Percentiles rank a stretch among this genome's conserved stretches.
Evolutionary conservation across 2,888 invertebrate genomes (phyloP).

Genomic region (Monoplex corrugatus): DNA sequence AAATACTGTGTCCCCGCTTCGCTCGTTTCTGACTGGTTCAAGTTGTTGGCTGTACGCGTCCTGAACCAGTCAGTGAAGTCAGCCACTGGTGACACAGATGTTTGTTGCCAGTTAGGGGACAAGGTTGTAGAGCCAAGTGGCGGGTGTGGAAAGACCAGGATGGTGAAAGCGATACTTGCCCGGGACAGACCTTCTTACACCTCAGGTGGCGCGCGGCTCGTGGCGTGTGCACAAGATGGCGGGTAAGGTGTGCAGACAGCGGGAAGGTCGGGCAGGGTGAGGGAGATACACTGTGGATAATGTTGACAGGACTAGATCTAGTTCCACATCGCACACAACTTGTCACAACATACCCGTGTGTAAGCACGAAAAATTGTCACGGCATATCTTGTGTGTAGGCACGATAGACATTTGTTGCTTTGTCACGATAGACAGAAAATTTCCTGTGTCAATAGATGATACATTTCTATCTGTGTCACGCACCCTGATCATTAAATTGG

Average conservation of each 20-base stretch:
- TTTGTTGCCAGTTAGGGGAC: not conserved
- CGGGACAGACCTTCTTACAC: slow-evolving; percentile 18
- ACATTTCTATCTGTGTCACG: no score
- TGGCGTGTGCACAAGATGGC: not conserved
- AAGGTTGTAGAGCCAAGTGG: not conserved
- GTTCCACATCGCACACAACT: not conserved
- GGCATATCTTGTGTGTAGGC: no score
- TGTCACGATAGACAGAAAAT: no score
- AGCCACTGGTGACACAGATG: no score
- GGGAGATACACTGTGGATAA: slow-evolving; percentile 18
- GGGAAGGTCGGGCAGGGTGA: not conserved
- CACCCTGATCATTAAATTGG: no score
- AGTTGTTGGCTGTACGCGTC: no score
- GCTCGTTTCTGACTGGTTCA: not conserved
- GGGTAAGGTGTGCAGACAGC: not conserved
- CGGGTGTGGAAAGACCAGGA: not conserved
- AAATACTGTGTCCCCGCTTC: no score
- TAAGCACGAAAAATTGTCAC: no score
- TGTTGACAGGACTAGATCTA: not conserved
- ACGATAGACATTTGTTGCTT: no score
- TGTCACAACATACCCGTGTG: not conserved
- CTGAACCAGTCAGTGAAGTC: no score
- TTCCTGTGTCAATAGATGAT: no score
- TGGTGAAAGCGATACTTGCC: slow-evolving; percentile 22
- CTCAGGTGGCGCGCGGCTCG: not conserved